Conservation (phyloP, 2,797 vertebrate species). For the Leptoclinus maculatus region DNA sequence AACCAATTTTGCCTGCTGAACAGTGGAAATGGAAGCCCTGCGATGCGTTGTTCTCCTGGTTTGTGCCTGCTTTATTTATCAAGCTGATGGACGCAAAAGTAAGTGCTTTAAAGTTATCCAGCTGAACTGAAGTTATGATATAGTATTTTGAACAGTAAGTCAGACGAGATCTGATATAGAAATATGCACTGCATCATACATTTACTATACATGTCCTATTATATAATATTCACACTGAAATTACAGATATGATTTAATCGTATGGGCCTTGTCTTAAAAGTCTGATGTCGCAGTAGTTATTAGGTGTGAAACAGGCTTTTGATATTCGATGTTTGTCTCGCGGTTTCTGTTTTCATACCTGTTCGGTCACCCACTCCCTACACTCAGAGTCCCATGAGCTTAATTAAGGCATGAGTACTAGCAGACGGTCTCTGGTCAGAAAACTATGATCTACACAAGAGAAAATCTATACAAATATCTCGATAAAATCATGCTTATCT, state of each 20-base stretch:
- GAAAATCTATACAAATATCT: background rate
- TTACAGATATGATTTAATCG: background rate
- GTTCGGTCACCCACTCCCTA: slow-evolving; percentile 10
- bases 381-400: slow-evolving; percentile 71
- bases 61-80: slow-evolving; percentile 69
- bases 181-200: background rate
- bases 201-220: background rate
- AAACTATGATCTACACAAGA: background rate
- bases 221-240: background rate
- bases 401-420: slow-evolving; percentile 54
- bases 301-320: background rate
- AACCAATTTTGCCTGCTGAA: background rate
- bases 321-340: background rate
- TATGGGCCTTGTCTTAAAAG: background rate
- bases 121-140: background rate
- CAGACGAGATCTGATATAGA: background rate
- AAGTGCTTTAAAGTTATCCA: slow-evolving; percentile 75
- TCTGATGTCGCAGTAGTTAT: background rate
- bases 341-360: background rate
- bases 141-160: background rate
- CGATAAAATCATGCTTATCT: background rate
- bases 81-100: slow-evolving; percentile 84
- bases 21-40: slow-evolving; percentile 75
- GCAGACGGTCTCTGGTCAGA: background rate
- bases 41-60: slow-evolving; percentile 46